phyloP scores from a whole-genome alignment of 2,888 invertebrate species.

The Sceliomorpha sp. region DNA sequence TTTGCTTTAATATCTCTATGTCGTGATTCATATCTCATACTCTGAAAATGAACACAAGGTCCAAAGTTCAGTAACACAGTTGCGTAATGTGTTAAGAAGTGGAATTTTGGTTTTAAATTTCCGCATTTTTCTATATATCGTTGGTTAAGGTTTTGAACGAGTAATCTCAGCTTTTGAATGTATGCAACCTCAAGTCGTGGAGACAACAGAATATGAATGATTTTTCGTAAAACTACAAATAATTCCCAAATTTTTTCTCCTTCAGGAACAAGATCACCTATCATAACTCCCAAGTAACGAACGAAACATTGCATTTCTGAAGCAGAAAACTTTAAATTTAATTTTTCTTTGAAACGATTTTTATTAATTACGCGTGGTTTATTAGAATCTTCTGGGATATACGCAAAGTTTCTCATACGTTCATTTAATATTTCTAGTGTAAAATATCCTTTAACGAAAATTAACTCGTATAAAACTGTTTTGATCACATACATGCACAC shows the following conservation, averaged over 20 bases:
- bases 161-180: constrained; percentile 7
- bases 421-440: constrained; percentile 39
- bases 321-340: constrained; percentile 40
- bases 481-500: constrained; percentile 46
- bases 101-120: constrained; percentile 36
- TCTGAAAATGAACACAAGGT: constrained; percentile 30
- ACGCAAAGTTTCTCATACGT: constrained; percentile 38
- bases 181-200: constrained; percentile 10
- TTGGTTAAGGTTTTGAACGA: constrained; percentile 12
- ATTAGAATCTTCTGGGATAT: constrained; percentile 31
- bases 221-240: constrained; percentile 21
- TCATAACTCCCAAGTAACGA: constrained; percentile 44
- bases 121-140: constrained; percentile 17
- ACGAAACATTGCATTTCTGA: constrained; percentile 52
- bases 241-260: constrained; percentile 42
- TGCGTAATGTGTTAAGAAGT: constrained; percentile 31
- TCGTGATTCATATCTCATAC: constrained; percentile 28
- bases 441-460: constrained; percentile 45
- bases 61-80: constrained; percentile 27
- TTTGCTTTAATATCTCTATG: constrained; percentile 31
- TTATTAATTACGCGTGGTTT: constrained; percentile 15
- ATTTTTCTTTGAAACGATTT: constrained; percentile 27
- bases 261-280: constrained; percentile 42
- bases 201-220: constrained; percentile 37
- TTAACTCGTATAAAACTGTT: constrained; percentile 42